Evolutionary conservation across 2,888 invertebrate species (phyloP).

Genomic region (Epicampocera succincta): DNA sequence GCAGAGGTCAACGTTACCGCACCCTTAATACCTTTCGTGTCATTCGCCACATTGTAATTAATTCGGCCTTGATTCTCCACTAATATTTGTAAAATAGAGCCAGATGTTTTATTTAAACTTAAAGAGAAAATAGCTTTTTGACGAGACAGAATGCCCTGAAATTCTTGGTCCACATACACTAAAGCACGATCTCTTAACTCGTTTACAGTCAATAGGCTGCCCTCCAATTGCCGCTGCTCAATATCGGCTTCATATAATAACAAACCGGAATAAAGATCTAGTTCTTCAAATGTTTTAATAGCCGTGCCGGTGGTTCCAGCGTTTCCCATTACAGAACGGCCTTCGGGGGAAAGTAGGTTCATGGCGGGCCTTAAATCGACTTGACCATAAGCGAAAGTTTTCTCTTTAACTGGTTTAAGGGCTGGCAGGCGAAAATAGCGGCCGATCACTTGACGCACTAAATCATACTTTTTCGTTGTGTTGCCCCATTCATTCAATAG

Average conservation of each 20-base stretch:
- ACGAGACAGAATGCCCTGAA: conserved; percentile 83
- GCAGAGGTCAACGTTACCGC: conserved; percentile 83
- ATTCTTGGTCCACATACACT: conserved; percentile 84
- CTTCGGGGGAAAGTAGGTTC: conserved; percentile 75
- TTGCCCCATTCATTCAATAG: conserved; percentile 94
- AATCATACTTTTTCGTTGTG: conserved; percentile 90
- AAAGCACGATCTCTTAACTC: conserved; percentile 87
- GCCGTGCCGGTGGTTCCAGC: conserved; percentile 63
- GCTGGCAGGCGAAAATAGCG: conserved; percentile 83
- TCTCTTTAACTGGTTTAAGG: conserved; percentile 68
- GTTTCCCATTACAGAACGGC: conserved; percentile 72
- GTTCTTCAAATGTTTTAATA: conserved; percentile 85
- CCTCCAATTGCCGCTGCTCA: conserved; percentile 74
- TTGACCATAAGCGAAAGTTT: conserved; percentile 86
- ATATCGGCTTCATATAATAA: conserved; percentile 85
- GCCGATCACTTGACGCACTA: conserved; percentile 85
- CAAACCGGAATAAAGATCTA: conserved; percentile 85
- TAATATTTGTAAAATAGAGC: conserved; percentile 83
- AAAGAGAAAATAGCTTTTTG: conserved; percentile 82
- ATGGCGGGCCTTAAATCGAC: conserved; percentile 82
- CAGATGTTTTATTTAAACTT: conserved; percentile 81
- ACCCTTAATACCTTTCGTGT: conserved; percentile 85
- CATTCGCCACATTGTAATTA: conserved; percentile 85
- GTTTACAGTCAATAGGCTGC: conserved; percentile 82
- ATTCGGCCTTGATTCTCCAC: conserved; percentile 93